phyloP scores from a whole-genome alignment of 2,113 vertebrate species.

The Sinocyclocheilus maitianheensis region DNA sequence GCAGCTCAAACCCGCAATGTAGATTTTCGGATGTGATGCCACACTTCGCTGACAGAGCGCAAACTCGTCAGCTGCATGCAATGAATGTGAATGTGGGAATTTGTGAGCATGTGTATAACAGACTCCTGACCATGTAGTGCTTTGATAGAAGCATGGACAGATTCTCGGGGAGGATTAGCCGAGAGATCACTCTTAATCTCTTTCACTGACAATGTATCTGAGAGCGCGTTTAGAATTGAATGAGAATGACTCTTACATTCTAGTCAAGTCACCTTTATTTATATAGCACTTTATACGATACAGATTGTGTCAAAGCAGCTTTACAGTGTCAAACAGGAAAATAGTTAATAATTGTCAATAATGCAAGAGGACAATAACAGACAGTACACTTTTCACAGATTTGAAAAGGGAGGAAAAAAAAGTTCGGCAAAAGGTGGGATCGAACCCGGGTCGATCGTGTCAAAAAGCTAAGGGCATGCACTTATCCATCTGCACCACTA shows the following conservation, averaged over 20 bases:
- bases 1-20: slow-evolving; percentile 41
- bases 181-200: slow-evolving; percentile 38
- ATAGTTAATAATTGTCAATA: no score
- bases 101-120: not conserved
- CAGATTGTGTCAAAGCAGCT: no score
- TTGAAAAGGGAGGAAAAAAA: no score
- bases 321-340: no score
- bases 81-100: slow-evolving; percentile 43
- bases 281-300: no score
- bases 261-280: no score
- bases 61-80: slow-evolving; percentile 35
- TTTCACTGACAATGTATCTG: not conserved
- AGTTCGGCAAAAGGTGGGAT: no score
- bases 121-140: slow-evolving; percentile 42
- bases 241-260: not conserved
- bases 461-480: no score
- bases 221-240: not conserved
- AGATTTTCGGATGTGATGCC: slow-evolving; percentile 44
- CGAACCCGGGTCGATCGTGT: no score
- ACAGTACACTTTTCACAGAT: no score
- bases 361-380: no score
- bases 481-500: no score
- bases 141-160: slow-evolving; percentile 41
- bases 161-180: slow-evolving; percentile 36
- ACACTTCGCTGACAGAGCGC: slow-evolving; percentile 52